Evolutionary conservation across 2,113 vertebrate species (phyloP).

Genomic region (Heptranchias perlo): DNA sequence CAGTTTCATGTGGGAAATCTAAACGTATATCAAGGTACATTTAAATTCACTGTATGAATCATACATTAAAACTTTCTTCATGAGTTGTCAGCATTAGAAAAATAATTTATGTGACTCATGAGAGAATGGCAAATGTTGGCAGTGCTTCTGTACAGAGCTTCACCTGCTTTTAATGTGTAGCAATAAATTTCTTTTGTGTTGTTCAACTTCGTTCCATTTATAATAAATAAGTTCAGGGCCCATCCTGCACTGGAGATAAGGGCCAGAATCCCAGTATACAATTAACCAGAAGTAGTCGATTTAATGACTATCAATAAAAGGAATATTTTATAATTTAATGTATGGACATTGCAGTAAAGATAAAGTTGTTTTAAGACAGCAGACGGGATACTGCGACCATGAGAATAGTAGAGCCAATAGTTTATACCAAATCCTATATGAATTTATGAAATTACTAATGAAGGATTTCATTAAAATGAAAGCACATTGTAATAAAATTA

Average conservation of each 20-base stretch:
- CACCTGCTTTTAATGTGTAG: not conserved
- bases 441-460: not conserved
- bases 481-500: not conserved
- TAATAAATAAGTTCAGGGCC: not conserved
- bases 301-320: not conserved
- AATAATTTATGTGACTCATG: not conserved
- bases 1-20: not conserved
- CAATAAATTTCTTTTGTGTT: not conserved
- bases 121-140: not conserved
- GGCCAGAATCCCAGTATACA: not conserved
- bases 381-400: not conserved
- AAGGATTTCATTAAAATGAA: not conserved
- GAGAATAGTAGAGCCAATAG: not conserved
- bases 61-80: not conserved
- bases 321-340: not conserved
- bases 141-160: not conserved
- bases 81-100: not conserved
- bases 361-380: not conserved
- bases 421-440: not conserved
- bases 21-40: not conserved
- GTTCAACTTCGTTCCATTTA: not conserved
- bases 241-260: not conserved
- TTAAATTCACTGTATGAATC: not conserved
- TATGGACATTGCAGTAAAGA: not conserved
- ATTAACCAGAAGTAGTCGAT: not conserved